Evolutionary conservation across 2,888 invertebrate genomes (phyloP), one percentile per base, ranked within the genome.

Genomic region (Crioceris asparagi): DNA sequence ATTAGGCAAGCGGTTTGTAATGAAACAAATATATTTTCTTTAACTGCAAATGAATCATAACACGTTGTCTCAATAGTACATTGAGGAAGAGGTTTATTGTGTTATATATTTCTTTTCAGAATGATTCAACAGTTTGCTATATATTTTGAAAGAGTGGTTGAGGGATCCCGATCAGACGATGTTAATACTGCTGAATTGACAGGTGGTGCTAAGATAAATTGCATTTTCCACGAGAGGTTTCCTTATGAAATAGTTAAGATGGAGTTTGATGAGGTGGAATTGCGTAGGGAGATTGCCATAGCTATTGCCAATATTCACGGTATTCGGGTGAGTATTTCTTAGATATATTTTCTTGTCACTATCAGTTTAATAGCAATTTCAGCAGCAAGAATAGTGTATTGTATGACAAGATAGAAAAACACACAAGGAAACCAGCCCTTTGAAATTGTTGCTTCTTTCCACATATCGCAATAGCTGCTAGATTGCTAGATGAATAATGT

Each of bases 221-320:
- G 97, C 52, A 75, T 99, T 54, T 99, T 99, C 72, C 97, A 98
- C 66, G 98, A 99, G 69, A 75, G 98, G 55, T 94, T 99, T 66
- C 98, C 98, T 16, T 98, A 97, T 68, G 98, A 96, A 70, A 90
- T 96, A 55, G 94, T 96, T 49, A 94, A 94, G 73, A 98, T 97
- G 93, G 94, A 97, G 61, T 96, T 96, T 63, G 97, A 99, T 61
- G 98, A 99, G 66, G 96, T 94, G 65, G 97, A 98, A 62, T 69
- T 99, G 50, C 77, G 98, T 29, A 76, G 87, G 50, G 97, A 98
- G 71, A 99, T 99, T 58, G 94, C 96, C 35, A 96, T 94, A 66
- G 97, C 97, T 51, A 98, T 98, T 60, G 77, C 96, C 57, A 99
- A 99, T 66, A 98, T 98, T 63, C 97, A 97, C 65, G 98, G 97